A percentile compares a stretch with the other conserved stretches of the same genome.
These are phyloP conservation scores for Drosophila persimilis DNA, from an alignment of 1,140 invertebrate genomes.

Conservation along the genomic window DNA sequence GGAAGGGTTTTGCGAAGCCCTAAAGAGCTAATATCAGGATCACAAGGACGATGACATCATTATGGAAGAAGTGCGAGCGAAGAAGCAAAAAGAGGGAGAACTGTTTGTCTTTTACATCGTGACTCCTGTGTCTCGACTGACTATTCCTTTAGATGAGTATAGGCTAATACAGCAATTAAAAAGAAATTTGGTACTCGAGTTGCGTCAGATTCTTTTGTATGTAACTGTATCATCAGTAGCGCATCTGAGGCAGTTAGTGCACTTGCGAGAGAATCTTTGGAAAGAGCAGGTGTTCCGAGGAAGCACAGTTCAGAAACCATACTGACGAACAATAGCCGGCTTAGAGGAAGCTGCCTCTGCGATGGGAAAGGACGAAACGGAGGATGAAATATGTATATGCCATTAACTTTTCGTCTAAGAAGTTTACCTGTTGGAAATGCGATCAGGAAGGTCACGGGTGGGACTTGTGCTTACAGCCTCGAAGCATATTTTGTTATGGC, in stretches of 20 bases:
- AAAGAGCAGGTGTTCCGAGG: not conserved
- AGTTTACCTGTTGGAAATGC: too few species aligned
- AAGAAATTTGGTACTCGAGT: not conserved
- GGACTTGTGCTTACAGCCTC: too few species aligned
- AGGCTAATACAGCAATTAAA: constrained; percentile 2
- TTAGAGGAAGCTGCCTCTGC: too few species aligned
- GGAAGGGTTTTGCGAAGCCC: constrained; percentile 5
- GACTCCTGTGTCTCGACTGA: not conserved
- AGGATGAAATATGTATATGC: too few species aligned
- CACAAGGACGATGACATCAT: constrained; percentile 2
- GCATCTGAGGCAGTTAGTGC: not conserved
- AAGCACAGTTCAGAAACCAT: not conserved
- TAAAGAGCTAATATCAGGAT: constrained; percentile 4
- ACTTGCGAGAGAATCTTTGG: too few species aligned
- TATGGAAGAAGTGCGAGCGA: constrained; percentile 2
- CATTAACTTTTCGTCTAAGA: too few species aligned
- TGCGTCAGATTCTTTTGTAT: not conserved
- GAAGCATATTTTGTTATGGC: too few species aligned
- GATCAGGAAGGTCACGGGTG: too few species aligned
- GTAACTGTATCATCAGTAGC: not conserved
- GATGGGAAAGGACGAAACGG: too few species aligned
- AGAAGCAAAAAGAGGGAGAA: constrained; percentile 6
- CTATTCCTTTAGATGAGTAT: constrained; percentile 1
- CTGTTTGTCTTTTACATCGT: not conserved
- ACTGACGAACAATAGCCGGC: too few species aligned